These are phyloP conservation scores for Danaus chrysippus DNA, from an alignment of 2,888 invertebrate species.

Conservation along the genomic window DNA sequence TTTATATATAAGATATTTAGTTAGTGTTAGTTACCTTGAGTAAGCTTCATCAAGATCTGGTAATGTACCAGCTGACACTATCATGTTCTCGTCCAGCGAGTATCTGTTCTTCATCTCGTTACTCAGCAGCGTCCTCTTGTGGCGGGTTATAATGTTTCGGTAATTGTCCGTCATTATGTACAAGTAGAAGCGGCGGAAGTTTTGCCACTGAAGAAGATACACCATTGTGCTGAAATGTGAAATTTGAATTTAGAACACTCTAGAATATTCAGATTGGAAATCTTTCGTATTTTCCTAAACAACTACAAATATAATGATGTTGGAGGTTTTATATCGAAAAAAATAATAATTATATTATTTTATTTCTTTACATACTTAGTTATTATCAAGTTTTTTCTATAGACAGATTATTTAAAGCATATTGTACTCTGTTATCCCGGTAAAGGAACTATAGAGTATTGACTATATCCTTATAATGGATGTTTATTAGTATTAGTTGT, in stretches of 20 bases:
- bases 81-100: constrained; percentile 87
- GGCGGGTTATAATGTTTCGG: constrained; percentile 91
- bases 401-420: too few relatives aligned
- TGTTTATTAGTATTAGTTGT: too few relatives aligned
- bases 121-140: constrained; percentile 86
- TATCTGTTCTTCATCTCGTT: constrained; percentile 84
- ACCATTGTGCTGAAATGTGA: constrained; percentile 84
- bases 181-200: constrained; percentile 92
- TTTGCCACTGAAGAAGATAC: constrained; percentile 91
- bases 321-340: too few relatives aligned
- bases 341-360: too few relatives aligned
- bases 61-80: constrained; percentile 91
- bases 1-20: background rate
- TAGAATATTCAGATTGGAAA: too few relatives aligned
- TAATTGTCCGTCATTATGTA: constrained; percentile 97
- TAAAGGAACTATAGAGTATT: too few relatives aligned
- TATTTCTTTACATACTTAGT: too few relatives aligned
- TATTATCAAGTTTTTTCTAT: too few relatives aligned
- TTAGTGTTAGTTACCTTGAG: constrained; percentile 75
- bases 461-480: too few relatives aligned
- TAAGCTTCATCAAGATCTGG: constrained; percentile 94
- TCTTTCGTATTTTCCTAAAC: too few relatives aligned
- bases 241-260: background rate
- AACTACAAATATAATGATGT: too few relatives aligned
- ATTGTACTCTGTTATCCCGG: too few relatives aligned